Percentiles rank a stretch among this genome's conserved stretches.
Conservation (phyloP, 2,888 invertebrate species). For the Calliphora vomitoria region DNA sequence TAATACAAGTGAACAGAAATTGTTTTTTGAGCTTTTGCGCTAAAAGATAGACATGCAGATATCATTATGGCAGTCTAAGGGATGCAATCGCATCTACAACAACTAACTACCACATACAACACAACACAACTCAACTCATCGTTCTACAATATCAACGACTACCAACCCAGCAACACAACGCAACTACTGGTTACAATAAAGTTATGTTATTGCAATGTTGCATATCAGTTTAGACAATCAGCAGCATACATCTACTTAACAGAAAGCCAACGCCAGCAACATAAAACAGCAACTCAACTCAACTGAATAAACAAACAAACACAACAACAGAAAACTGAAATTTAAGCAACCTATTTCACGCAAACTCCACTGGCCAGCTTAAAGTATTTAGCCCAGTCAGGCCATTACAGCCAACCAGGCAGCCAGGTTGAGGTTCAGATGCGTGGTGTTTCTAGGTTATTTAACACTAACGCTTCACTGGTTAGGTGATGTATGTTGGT, state of each 20-base stretch:
- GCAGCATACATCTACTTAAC: slow-evolving; percentile 70
- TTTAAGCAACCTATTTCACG: slow-evolving; percentile 71
- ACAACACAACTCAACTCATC: slow-evolving; percentile 26
- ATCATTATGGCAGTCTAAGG: slow-evolving; percentile 80
- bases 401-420: background rate
- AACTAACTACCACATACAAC: slow-evolving; percentile 29
- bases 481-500: slow-evolving; percentile 68
- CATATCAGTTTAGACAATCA: slow-evolving; percentile 74
- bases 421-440: slow-evolving; percentile 66
- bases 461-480: slow-evolving; percentile 78
- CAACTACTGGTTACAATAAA: slow-evolving; percentile 68
- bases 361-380: slow-evolving; percentile 63
- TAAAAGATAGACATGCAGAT: slow-evolving; percentile 82
- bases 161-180: slow-evolving; percentile 31
- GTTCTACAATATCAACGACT: slow-evolving; percentile 45
- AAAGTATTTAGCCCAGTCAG: slow-evolving; percentile 61
- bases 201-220: slow-evolving; percentile 73
- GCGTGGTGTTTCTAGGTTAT: slow-evolving; percentile 75
- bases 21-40: slow-evolving; percentile 74
- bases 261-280: slow-evolving; percentile 25
- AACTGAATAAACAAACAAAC: background rate
- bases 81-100: slow-evolving; percentile 69
- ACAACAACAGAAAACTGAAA: background rate
- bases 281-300: slow-evolving; percentile 4
- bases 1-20: slow-evolving; percentile 78